Evolutionary conservation across 2,888 invertebrate species (phyloP), one percentile per base, ranked within the genome.

Genomic region (Diaphora mendica): DNA sequence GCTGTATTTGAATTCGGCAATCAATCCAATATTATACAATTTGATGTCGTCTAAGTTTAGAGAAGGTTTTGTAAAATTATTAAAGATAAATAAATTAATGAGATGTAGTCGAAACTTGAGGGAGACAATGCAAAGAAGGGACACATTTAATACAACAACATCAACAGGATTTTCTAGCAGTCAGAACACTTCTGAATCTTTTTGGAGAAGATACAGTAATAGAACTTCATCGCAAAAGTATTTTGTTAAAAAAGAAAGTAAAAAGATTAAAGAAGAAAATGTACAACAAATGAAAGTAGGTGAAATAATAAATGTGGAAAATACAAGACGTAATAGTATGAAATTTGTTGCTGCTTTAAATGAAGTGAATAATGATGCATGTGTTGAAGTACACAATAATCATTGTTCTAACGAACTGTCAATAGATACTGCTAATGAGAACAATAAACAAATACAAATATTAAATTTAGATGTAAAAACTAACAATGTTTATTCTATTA

Each of bases 21-120:
- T 98, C 73, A 99, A 99, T 95, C 99, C 99, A 20, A 98, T 99
- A 86, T 94, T 99, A 71, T 99, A 99, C 93, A 99, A 98, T 91
- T 96, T 99, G 73, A 98, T 99, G 97, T 98, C 98, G 75, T 98
- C 98, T 1, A 99, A 98, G 90, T 99, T 99, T 93, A 96, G 99
- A 15, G 97, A 97, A 70, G 98, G 98, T 8, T 98, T 98, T 84
- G 96, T 97, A 72, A 97, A 96, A 85, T 92, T 98, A 69, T 96
- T 97, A 51, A 94, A 84, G 77, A 93, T 95, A 64, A 95, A 95
- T 81, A 95, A 94, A 77, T 83, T 94, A 74, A 93, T 95, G 91
- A 91, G 93, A 67, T 95, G 94, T 75, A 92, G 95, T 72, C 91
- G 93, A 62, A 93, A 88, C 76, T 88, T 95, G 68, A 91, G 93